Conservation (phyloP, 2,797 vertebrate species). For the Vespertilio murinus region DNA sequence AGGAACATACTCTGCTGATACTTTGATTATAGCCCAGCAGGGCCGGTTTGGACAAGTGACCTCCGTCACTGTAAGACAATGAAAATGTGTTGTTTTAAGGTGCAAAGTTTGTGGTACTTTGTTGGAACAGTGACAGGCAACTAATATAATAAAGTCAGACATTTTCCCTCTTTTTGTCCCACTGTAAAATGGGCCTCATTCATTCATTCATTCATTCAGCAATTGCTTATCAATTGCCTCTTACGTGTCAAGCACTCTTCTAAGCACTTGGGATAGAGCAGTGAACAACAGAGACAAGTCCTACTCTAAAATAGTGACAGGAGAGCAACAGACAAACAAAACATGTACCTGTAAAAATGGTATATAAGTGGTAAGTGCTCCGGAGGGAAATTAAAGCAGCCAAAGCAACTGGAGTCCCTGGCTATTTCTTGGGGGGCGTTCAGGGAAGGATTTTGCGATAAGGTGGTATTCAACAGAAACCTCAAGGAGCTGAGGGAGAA, state of each 20-base stretch:
- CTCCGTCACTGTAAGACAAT: not conserved
- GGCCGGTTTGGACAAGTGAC: not conserved
- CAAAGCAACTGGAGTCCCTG: not conserved
- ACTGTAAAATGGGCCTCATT: not conserved
- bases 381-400: not conserved
- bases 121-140: not conserved
- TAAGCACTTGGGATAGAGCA: not conserved
- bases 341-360: not conserved
- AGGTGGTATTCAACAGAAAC: not conserved
- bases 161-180: not conserved
- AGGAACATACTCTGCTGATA: not conserved
- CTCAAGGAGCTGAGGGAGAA: not conserved
- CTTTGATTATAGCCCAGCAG: not conserved
- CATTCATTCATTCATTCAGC: not conserved
- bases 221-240: too few relatives aligned
- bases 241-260: not conserved
- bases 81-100: not conserved
- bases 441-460: not conserved
- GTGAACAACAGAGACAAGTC: not conserved
- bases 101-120: not conserved
- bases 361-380: not conserved
- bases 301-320: not conserved
- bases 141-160: not conserved
- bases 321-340: not conserved
- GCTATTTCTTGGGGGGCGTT: not conserved